Percentiles rank a stretch among this genome's conserved stretches.
These are phyloP conservation scores for Halcyon smyrnensis DNA, from an alignment of 2,797 vertebrate genomes.

Conservation along the genomic window DNA sequence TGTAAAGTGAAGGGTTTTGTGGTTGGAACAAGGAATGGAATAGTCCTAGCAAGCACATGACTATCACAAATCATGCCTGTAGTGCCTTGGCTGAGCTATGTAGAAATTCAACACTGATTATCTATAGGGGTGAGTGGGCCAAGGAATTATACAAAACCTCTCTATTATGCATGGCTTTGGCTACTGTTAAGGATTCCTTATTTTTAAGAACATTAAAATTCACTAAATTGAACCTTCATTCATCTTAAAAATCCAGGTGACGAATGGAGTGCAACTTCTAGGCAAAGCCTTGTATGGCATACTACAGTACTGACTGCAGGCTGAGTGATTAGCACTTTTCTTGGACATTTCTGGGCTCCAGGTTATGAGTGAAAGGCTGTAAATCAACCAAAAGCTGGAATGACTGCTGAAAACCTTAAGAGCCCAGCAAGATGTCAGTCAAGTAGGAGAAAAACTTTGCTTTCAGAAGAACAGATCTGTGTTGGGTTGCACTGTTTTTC, in stretches of 20 bases:
- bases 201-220: not conserved
- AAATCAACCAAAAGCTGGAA: not conserved
- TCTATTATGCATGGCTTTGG: not conserved
- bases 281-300: not conserved
- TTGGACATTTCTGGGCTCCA: not conserved
- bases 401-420: not conserved
- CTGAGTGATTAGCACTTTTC: not conserved
- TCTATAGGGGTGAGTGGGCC: not conserved
- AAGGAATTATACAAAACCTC: not conserved
- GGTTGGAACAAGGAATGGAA: not conserved
- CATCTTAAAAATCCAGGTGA: not conserved
- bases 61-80: not conserved
- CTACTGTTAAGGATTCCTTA: not conserved
- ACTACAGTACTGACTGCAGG: accelerated
- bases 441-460: not conserved
- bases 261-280: not conserved
- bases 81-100: not conserved
- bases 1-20: not conserved
- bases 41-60: not conserved
- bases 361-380: not conserved
- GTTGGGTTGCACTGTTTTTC: not conserved
- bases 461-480: not conserved
- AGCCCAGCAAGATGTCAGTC: not conserved
- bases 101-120: not conserved
- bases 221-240: not conserved